A percentile compares a stretch with the other conserved stretches of the same genome.
Conservation (phyloP, 1,140 invertebrate species). For the Littorina saxatilis region DNA sequence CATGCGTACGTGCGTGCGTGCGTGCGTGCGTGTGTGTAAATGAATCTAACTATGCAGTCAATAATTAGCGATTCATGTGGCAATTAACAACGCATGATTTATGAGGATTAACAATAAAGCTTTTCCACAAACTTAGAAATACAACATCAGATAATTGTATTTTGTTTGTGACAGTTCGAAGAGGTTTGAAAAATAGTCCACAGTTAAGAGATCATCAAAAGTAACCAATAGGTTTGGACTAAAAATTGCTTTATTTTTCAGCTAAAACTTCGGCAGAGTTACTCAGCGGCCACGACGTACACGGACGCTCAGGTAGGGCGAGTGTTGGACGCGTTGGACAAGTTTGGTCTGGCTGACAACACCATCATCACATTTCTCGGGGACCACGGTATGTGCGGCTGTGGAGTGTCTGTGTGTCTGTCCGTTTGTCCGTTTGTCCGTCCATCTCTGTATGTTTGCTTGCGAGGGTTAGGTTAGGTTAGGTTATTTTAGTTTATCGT, state of each 20-base stretch:
- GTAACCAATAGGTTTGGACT: too few species aligned
- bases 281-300: conserved; percentile 53
- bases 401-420: too few species aligned
- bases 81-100: background rate
- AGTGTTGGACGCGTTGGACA: conserved; percentile 48
- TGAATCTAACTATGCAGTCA: too few species aligned
- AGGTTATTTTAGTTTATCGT: too few species aligned
- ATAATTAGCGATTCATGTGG: background rate
- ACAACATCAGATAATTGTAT: too few species aligned
- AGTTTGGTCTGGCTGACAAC: conserved; percentile 49
- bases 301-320: conserved; percentile 50
- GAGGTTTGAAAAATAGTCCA: too few species aligned
- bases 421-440: too few species aligned
- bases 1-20: background rate
- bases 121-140: too few species aligned
- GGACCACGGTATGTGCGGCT: conserved; percentile 52
- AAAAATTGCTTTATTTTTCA: conserved; percentile 9
- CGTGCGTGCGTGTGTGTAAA: background rate
- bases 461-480: too few species aligned
- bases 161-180: too few species aligned
- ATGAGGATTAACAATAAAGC: background rate
- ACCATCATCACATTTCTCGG: conserved; percentile 52
- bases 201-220: too few species aligned
- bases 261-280: conserved; percentile 44
- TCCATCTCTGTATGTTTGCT: too few species aligned